Base-by-base conservation (phyloP, 2,888 invertebrate species). In the Pherbina coryleti region DNA sequence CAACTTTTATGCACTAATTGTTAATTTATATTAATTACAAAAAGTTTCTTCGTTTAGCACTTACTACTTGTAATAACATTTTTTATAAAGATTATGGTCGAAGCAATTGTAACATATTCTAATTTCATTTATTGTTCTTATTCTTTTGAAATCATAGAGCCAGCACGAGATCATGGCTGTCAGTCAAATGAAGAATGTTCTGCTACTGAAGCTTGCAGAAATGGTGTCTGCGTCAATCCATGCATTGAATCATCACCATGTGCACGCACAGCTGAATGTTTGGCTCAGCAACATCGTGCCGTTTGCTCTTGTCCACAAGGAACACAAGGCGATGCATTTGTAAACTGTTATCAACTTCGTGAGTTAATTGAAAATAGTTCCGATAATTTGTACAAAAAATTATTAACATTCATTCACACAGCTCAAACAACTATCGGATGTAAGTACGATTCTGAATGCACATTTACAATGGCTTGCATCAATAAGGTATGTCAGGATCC, bases 401-500 rank as follows among this genome's bases (percentile, higher is more conserved):
- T 44, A 11, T 11, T 44, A 14, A 5, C 28, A 55, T 44, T 64
- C 5, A 9, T 11, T 7, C 22, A 25, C 79, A 0, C 75, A 87
- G 88, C 86, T 25, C 80, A 84, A 84, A 90, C 91, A 44, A 90
- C 92, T 77, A 92, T 93, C 5, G 94, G 94, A 85, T 97, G 97
- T 84, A 91, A 91, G 17, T 91, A 91, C 17, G 95, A 97, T 86
- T 91, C 92, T 0, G 94, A 96, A 78, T 97, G 97, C 85, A 91
- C 94, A 0, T 91, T 92, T 3, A 93, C 94, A 44, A 93, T 94
- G 85, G 95, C 96, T 0, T 97, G 97, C 86, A 93, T 96, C 76
- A 94, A 94, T 82, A 92, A 93, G 82, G 92, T 93, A 64, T 97
- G 97, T 86, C 93, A 94, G 86, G 93, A 96, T 85, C 96, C 97